A percentile compares a stretch with the other conserved stretches of the same genome.
phyloP scores from a whole-genome alignment of 2,113 vertebrate genomes.

The Picathartes gymnocephalus region DNA sequence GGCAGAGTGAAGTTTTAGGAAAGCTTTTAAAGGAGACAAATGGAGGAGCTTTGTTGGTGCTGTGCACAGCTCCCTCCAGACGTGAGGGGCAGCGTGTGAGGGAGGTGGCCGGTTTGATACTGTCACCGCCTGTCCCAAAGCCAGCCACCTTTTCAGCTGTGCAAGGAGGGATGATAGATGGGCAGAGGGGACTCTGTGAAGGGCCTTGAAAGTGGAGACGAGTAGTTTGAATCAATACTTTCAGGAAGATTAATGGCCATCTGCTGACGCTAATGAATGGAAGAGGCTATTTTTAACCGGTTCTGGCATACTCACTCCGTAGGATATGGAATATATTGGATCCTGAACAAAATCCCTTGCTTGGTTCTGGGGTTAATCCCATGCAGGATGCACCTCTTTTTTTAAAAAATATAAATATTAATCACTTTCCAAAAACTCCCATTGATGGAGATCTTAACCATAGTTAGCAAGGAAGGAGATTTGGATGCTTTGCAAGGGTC shows the following conservation, averaged over 20 bases:
- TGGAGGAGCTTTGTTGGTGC: not conserved
- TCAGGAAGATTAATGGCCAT: constrained; percentile 66
- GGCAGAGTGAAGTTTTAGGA: not conserved
- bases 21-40: not conserved
- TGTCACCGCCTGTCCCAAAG: constrained; percentile 4
- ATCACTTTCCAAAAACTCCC: not conserved
- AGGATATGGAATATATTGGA: not conserved
- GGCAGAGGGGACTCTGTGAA: constrained; percentile 35
- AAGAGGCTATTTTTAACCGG: constrained; percentile 51
- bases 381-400: not conserved
- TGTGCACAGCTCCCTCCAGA: not conserved
- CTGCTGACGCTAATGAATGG: constrained; percentile 64
- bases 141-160: constrained; percentile 5
- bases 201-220: constrained; percentile 43
- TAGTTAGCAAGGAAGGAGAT: not conserved
- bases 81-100: not conserved
- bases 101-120: not conserved
- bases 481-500: not conserved
- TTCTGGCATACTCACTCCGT: constrained; percentile 31
- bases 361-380: constrained; percentile 11
- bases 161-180: constrained; percentile 57
- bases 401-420: constrained; percentile 7
- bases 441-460: not conserved
- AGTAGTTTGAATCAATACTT: constrained; percentile 60
- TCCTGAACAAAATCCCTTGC: not conserved